These are phyloP conservation scores for Cenopis cana DNA, from an alignment of 2,888 invertebrate genomes.

Conservation along the genomic window DNA sequence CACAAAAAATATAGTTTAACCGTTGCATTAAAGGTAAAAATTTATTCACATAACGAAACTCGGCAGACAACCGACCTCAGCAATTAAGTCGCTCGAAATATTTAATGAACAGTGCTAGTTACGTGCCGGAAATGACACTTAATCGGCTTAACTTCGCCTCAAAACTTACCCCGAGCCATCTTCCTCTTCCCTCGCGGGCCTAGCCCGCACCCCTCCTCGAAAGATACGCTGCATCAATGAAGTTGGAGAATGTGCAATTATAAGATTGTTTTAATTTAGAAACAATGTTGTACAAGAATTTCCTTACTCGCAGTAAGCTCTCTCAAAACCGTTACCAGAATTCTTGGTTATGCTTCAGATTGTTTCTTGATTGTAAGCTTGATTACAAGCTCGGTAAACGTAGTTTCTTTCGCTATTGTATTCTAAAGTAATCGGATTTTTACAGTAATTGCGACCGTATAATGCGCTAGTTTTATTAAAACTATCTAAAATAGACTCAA, in stretches of 20 bases:
- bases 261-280: slow-evolving; percentile 85
- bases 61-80: slow-evolving; percentile 70
- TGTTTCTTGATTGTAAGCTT: slow-evolving; percentile 73
- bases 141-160: slow-evolving; percentile 82
- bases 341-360: slow-evolving; percentile 80
- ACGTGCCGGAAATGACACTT: slow-evolving; percentile 82
- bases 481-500: slow-evolving; percentile 55
- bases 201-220: slow-evolving; percentile 53
- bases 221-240: slow-evolving; percentile 81
- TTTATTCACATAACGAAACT: slow-evolving; percentile 69
- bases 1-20: slow-evolving; percentile 46
- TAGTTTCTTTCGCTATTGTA: not conserved
- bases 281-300: slow-evolving; percentile 84
- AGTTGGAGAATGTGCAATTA: slow-evolving; percentile 84
- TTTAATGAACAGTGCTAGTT: slow-evolving; percentile 84
- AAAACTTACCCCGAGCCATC: slow-evolving; percentile 72
- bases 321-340: slow-evolving; percentile 78
- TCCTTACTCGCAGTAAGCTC: slow-evolving; percentile 75
- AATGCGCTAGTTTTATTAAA: slow-evolving; percentile 16
- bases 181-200: slow-evolving; percentile 50
- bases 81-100: slow-evolving; percentile 83
- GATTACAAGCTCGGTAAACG: slow-evolving; percentile 13
- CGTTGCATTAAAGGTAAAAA: slow-evolving; percentile 57
- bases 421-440: not conserved
- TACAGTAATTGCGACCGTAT: not conserved